Conservation (phyloP, 2,113 vertebrate species). For the Silurus glanis region DNA sequence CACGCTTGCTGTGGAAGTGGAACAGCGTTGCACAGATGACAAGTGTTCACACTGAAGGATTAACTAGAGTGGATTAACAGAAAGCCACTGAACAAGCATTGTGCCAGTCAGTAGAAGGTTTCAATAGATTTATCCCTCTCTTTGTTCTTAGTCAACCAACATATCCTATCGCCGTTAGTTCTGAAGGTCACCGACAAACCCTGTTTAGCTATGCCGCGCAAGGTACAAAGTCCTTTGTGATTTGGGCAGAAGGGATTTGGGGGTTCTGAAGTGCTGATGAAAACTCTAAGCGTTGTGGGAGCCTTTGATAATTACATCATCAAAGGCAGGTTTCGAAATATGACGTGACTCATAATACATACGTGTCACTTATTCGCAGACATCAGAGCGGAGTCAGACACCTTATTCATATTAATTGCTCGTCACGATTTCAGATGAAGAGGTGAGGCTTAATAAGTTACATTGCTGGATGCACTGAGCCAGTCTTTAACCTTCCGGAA, state of each 20-base stretch:
- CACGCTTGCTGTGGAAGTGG: neutral
- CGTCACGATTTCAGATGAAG: slow-evolving; percentile 1
- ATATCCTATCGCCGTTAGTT: slow-evolving; percentile 21
- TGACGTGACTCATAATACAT: slow-evolving; percentile 47
- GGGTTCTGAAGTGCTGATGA: slow-evolving; percentile 42
- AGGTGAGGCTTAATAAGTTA: slow-evolving; percentile 10
- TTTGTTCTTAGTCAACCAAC: slow-evolving; percentile 39
- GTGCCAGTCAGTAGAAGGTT: neutral
- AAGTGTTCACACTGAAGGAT: slow-evolving; percentile 20
- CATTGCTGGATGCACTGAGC: neutral
- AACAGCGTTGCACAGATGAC: slow-evolving; percentile 8
- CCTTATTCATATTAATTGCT: slow-evolving; percentile 34
- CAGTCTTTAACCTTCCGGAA: slow-evolving; percentile 5
- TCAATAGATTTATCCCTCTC: slow-evolving; percentile 31
- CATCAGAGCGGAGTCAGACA: slow-evolving; percentile 31
- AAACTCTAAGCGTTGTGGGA: slow-evolving; percentile 24
- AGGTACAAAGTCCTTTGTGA: slow-evolving; percentile 37
- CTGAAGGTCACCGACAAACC: slow-evolving; percentile 39
- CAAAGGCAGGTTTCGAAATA: slow-evolving; percentile 42
- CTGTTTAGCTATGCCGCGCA: slow-evolving; percentile 22
- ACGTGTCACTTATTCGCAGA: slow-evolving; percentile 39
- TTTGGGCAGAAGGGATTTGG: neutral
- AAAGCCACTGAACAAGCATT: slow-evolving; percentile 34
- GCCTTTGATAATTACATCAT: slow-evolving; percentile 50
- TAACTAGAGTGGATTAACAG: slow-evolving; percentile 24